Evolutionary conservation across 2,113 vertebrate species (phyloP).

Genomic region (Hipposideros armiger): DNA sequence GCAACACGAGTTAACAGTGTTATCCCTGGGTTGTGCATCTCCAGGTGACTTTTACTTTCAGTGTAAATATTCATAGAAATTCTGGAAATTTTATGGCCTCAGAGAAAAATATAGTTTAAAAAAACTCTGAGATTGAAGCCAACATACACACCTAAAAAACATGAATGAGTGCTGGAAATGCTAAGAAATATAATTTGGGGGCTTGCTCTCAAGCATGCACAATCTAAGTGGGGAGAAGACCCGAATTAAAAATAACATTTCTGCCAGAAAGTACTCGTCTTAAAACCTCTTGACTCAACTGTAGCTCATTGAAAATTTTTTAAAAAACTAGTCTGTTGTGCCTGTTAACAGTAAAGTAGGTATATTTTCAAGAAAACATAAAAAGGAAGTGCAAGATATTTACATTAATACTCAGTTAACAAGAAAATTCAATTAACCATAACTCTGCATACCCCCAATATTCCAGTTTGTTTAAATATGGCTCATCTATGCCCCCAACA

Average conservation of each 20-base stretch:
- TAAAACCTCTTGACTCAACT: constrained; percentile 36
- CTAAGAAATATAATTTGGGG: background rate
- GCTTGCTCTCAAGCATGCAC: background rate
- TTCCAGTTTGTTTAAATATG: background rate
- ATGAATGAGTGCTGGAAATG: background rate
- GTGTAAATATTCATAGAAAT: constrained; percentile 25
- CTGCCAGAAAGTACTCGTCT: background rate
- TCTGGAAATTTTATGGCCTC: background rate
- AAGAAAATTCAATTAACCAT: constrained; percentile 16
- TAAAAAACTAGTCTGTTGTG: constrained; percentile 1
- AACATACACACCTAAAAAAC: background rate
- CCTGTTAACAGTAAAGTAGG: background rate
- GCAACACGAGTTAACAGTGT: background rate
- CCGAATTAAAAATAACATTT: constrained; percentile 12
- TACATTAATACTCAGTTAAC: constrained; percentile 45
- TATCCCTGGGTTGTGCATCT: background rate
- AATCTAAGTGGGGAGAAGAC: background rate
- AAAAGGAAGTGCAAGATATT: background rate
- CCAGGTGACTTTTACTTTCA: background rate
- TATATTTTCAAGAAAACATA: constrained; percentile 40
- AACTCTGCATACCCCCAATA: background rate
- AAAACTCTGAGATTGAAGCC: constrained; percentile 22
- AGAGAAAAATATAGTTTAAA: constrained; percentile 5
- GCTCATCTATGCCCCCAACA: background rate
- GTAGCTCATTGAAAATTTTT: background rate